Evolutionary conservation across 2,797 vertebrate species (phyloP), one percentile per base, ranked within the genome.

Genomic region (Bradypodion pumilum): DNA sequence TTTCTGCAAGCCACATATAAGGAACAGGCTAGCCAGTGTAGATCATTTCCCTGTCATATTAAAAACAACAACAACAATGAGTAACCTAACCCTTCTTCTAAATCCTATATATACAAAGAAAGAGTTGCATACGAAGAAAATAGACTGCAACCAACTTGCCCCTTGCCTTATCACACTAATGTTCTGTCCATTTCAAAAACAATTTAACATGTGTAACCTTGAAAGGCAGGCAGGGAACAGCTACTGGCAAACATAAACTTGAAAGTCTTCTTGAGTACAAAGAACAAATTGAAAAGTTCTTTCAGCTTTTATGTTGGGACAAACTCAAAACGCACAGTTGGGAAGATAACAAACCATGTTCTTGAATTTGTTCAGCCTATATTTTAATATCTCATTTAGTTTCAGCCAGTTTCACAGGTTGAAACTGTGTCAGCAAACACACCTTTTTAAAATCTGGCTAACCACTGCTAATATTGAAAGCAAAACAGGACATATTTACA

Each of bases 1-100:
- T 98, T 97, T 89, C 98, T 97, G 91, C 98, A 99, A 82, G 98
- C 97, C 91, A 98, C 98, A 7, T 98, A 99, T 79, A 99, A 95
- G 73, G 98, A 96, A 92, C 98, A 99, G 0, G 98, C 98, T 91
- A 99, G 72, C 98, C 98, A 99, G 59, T 99, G 98, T 86, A 98
- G 95, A 77, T 97, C 97, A 70, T 98, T 98, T 82, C 98, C 98
- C 98, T 98, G 93, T 37, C 80, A 92, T 88, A 92, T 7, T 80
- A 83, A 93, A 80, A 44, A 56, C 81, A 44, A n/a, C n/a, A n/a
- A n/a, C n/a, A 69, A 29, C 62, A 81, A 21, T 5, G 0, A 60
- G 13, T 40, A 74, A 65, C 21, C 37, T 49, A 1, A 74, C 7
- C 16, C n/a, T 5, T 46, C 40, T 35, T 13, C 3, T 13, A 80